phyloP scores from a whole-genome alignment of 2,888 invertebrate species.

The Sminthurinus aureus region DNA sequence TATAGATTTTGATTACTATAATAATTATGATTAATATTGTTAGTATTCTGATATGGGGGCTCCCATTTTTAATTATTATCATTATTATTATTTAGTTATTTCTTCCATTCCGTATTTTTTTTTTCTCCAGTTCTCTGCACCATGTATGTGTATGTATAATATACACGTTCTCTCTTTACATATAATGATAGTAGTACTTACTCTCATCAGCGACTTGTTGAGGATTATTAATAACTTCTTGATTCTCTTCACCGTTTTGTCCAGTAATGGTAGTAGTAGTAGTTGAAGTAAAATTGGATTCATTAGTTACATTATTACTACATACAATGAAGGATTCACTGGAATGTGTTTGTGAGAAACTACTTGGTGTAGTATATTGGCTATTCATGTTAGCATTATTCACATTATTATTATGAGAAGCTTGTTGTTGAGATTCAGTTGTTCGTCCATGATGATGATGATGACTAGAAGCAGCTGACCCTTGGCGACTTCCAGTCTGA shows the following conservation, averaged over 20 bases:
- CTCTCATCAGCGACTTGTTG: constrained; percentile 1
- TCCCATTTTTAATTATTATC: no score
- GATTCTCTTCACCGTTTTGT: not conserved
- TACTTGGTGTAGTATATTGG: not conserved
- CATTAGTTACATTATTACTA: constrained; percentile 25
- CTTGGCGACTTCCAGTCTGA: constrained; percentile 50
- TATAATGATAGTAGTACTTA: not conserved
- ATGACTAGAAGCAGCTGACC: not conserved
- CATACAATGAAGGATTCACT: constrained; percentile 30
- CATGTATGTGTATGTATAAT: no score
- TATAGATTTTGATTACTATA: no score
- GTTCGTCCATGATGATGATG: no score
- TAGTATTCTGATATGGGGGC: not conserved
- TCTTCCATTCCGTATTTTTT: no score
- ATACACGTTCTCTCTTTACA: no score
- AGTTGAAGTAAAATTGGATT: not conserved
- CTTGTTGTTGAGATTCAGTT: constrained; percentile 11
- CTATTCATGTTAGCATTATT: no score
- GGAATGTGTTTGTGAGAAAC: constrained; percentile 48
- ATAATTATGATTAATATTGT: not conserved
- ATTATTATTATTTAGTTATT: not conserved
- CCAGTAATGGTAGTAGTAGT: constrained; percentile 5
- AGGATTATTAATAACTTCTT: not conserved
- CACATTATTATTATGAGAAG: constrained; percentile 45
- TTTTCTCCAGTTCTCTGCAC: no score